Evolutionary conservation across 2,888 invertebrate genomes (phyloP), one percentile per base, ranked within the genome.

Genomic region (Dioctria rufipes): DNA sequence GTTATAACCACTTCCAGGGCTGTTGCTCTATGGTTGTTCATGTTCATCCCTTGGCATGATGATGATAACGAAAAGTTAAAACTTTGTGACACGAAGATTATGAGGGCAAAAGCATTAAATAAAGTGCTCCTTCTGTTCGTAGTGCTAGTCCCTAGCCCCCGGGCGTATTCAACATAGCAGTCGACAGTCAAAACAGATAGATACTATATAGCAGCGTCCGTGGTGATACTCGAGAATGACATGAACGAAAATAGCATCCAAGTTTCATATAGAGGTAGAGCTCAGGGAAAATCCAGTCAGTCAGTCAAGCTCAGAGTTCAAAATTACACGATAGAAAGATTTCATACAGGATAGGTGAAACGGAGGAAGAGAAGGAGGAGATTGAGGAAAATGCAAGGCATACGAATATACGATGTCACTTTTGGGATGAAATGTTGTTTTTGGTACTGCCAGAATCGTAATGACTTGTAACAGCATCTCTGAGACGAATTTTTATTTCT

Each of bases 401-500:
- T n/a, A n/a, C 73, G 43, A 6, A 40, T 39, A 58, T 39, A 73
- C 77, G 39, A 54, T 73, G 73, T 58, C 49, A 40, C 37, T 71
- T 67, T 73, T 25, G 73, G 63, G 63, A 77, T 63, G 77, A 77
- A 77, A 63, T 78, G 66, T 63, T 51, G 65, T 66, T 54, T 54
- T 61, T 54, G 77, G 78, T 66, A 66, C 66, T 78, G 66, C 65
- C 66, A 78, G 65, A 65, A 54, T 66, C 65, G 78, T 66, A 78
- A 78, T 78, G 78, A 78, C 40, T 78, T 78, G 78, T 66, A 66
- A 54, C 66, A 46, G 77, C 77, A 78, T 78, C 54, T 58, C 54
- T 51, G 65, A 78, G 78, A 65, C 78, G 63, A 66, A 78, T 78
- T 78, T 78, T 78, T 78, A 78, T 78, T 78, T 78, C 66, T 42